phyloP scores from a whole-genome alignment of 2,797 vertebrate genomes.

The Zenarchopterus dispar region DNA sequence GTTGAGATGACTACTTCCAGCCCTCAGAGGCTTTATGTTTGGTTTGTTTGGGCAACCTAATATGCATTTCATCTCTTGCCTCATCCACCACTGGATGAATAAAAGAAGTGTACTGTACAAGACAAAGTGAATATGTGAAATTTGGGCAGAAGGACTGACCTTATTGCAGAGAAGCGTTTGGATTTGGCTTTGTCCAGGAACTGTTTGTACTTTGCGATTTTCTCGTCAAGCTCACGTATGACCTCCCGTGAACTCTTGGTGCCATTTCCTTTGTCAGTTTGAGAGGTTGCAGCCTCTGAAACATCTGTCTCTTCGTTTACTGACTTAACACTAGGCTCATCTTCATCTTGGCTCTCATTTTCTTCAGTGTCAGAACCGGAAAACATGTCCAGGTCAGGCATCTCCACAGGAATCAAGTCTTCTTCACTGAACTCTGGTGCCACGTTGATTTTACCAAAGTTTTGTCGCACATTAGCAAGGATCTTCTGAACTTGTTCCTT shows the following conservation, averaged over 20 bases:
- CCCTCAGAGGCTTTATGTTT: slow-evolving; percentile 11
- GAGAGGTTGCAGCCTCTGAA: slow-evolving; percentile 13
- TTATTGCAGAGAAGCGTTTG: slow-evolving; percentile 94
- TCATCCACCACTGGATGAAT: slow-evolving; percentile 24
- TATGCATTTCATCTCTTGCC: slow-evolving; percentile 39
- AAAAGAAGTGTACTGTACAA: slow-evolving; percentile 10
- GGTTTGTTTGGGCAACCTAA: slow-evolving; percentile 35
- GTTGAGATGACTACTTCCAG: slow-evolving; percentile 25
- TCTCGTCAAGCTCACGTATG: slow-evolving; percentile 89
- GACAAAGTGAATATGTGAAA: slow-evolving; percentile 27
- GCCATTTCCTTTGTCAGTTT: slow-evolving; percentile 35
- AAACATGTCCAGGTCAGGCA: slow-evolving; percentile 83
- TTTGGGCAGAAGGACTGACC: slow-evolving; percentile 77
- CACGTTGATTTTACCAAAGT: slow-evolving; percentile 95
- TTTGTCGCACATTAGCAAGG: slow-evolving; percentile 88
- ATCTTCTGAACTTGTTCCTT: slow-evolving; percentile 82
- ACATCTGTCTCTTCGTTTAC: slow-evolving; percentile 28
- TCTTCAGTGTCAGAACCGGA: slow-evolving; percentile 70
- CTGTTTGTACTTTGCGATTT: slow-evolving; percentile 94
- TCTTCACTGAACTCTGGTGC: slow-evolving; percentile 92
- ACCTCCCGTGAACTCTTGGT: slow-evolving; percentile 77
- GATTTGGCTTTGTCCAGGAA: slow-evolving; percentile 95
- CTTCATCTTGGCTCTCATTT: slow-evolving; percentile 18
- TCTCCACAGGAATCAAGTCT: slow-evolving; percentile 91
- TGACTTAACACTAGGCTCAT: slow-evolving; percentile 26